Evolutionary conservation across 1,140 invertebrate species (phyloP), one percentile per base, ranked within the genome.

Genomic region (Drosophila nebulosa): DNA sequence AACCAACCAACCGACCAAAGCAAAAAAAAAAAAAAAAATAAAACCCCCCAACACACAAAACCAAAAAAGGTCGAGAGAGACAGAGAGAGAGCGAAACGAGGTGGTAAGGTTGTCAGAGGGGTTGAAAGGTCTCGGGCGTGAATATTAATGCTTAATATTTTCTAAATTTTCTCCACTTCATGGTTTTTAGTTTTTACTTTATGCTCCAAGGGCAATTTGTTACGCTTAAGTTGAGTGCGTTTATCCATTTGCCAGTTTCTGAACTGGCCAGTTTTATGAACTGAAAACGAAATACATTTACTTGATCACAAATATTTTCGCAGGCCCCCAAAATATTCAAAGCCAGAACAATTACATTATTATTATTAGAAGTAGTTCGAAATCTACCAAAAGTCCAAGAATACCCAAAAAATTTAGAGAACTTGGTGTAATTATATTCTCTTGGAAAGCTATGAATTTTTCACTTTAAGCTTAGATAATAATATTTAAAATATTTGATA

Each of bases 61-160:
- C 32, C 36, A 26, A 36, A 36, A 60, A 60, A 55, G 68, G 55
- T 70, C 63, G 32, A 9, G 14, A 46, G 60, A 32, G 30, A 32
- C 2, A 32, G 10, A 3, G 1, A 10, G 32, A 9, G 14, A 27
- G 27, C 27, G 27, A 42, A 42, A 16, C 16, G 16, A 46, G 16
- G 39, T 7, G 3, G 26, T 30, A 55, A 30, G 52, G 52, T 55
- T 55, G 16, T 55, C 9, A 10, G 46, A 22, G 46, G 18, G 46
- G 46, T 51, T 22, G n/a, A 55, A 21, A 59, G 36, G 21, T 16
- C 36, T 26, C 30, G 65, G 63, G 79, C 50, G 75, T 83, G 79
- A 78, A 78, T 83, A 78, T 83, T 83, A 78, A 83, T 83, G 79
- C 61, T 63, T 71, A 59, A 74, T 75, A 79, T 80, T 83, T 78